Percentiles rank a stretch among this genome's conserved stretches.
These are phyloP conservation scores for Caenorhabditis wallacei DNA, from an alignment of 2,888 invertebrate species.

Conservation along the genomic window DNA sequence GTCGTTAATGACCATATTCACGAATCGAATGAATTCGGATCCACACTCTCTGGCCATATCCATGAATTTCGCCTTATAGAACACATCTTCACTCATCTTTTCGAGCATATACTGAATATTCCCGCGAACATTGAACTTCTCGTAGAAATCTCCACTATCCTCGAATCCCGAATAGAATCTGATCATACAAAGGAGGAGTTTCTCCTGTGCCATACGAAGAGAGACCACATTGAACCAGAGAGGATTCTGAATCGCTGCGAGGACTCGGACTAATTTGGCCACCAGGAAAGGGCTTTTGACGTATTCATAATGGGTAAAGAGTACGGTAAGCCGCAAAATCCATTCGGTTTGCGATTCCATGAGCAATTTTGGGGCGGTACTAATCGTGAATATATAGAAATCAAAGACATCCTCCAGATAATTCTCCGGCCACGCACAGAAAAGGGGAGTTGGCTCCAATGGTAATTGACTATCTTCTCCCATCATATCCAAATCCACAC, in stretches of 20 bases:
- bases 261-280: slow-evolving; percentile 87
- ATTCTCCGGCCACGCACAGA: slow-evolving; percentile 96
- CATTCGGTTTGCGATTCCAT: slow-evolving; percentile 86
- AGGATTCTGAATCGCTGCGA: slow-evolving; percentile 66
- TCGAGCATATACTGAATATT: slow-evolving; percentile 91
- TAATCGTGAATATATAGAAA: slow-evolving; percentile 93
- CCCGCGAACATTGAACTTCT: slow-evolving; percentile 98
- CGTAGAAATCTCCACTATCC: slow-evolving; percentile 91
- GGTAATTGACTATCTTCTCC: slow-evolving; percentile 80
- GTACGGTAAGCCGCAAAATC: slow-evolving; percentile 92
- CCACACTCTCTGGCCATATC: slow-evolving; percentile 88
- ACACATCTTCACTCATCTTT: slow-evolving; percentile 87
- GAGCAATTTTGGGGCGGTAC: slow-evolving; percentile 89
- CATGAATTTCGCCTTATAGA: slow-evolving; percentile 92
- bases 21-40: slow-evolving; percentile 90
- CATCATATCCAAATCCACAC: slow-evolving; percentile 63
- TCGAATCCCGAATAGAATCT: slow-evolving; percentile 92
- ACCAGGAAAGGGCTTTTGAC: slow-evolving; percentile 97
- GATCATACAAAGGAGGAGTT: slow-evolving; percentile 93
- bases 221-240: slow-evolving; percentile 67
- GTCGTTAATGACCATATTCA: slow-evolving; percentile 97
- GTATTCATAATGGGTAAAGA: slow-evolving; percentile 93
- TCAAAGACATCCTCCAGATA: slow-evolving; percentile 97
- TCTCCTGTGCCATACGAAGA: slow-evolving; percentile 88
- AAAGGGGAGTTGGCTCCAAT: slow-evolving; percentile 88